Evolutionary conservation across 2,888 invertebrate species (phyloP), one percentile per base, ranked within the genome.

Genomic region (Zeuzera pyrina): DNA sequence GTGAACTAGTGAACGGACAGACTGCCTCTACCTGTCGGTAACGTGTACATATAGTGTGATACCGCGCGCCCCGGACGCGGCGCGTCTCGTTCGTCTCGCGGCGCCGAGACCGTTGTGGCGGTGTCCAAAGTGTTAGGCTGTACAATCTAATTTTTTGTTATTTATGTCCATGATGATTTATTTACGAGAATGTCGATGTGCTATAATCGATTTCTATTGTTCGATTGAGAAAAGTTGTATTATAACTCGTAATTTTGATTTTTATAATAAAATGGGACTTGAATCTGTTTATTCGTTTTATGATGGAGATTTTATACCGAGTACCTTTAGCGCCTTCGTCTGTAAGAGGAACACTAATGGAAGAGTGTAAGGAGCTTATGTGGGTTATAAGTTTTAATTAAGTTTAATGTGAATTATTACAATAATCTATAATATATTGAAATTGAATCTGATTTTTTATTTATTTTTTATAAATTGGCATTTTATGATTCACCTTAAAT

Each of bases 261-360:
- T 81, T 81, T 81, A 81, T 81, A 81, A 81, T 81, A 81, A 81
- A 81, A 79, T 81, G 81, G 81, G 81, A 81, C 81, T 79, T 78
- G 81, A 81, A 79, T 81, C 81, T 81, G 78, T 81, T 79, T 77
- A 79, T 77, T 79, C 74, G 81, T 81, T 81, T 79, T 79, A 78
- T 79, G 78, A 78, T 74, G 78, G 71, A 78, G 73, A 79, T 78
- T 79, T 78, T 76, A 79, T 79, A 79, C 78, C 77, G 65, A 79
- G 77, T 79, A 81, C 81, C 81, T 79, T 72, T 78, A 77, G 77
- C 72, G 72, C 74, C 78, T 77, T 66, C 66, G 77, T 69, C 73
- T 69, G 65, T 71, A 67, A 73, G 68, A 71, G 62, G 68, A 38
- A 63, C 59, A 62, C n/a, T n/a, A n/a, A 61, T 72, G 70, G 74